Conservation (phyloP, 1,140 invertebrate genomes). For the Babylonia areolata region DNA sequence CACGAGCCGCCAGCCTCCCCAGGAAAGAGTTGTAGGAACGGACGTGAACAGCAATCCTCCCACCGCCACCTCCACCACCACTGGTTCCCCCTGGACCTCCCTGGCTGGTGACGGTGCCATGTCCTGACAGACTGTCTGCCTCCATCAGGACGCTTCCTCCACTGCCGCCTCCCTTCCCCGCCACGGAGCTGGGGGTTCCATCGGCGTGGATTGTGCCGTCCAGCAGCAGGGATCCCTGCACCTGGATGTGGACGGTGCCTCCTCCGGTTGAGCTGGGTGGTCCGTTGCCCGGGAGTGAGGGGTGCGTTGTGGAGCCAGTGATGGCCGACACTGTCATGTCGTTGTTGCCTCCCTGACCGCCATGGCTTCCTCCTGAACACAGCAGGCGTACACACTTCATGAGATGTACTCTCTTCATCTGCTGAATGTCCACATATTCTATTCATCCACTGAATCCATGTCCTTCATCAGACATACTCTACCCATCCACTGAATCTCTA, state of each 20-base stretch:
- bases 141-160: conserved; percentile 60
- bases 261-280: conserved; percentile 50
- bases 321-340: conserved; percentile 26
- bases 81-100: conserved; percentile 44
- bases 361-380: conserved; percentile 57
- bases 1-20: conserved; percentile 47
- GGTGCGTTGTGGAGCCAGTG: conserved; percentile 54
- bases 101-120: conserved; percentile 57
- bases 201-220: conserved; percentile 55
- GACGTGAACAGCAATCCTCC: conserved; percentile 54
- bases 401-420: too few species aligned
- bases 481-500: too few species aligned
- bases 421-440: too few species aligned
- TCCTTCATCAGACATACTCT: too few species aligned
- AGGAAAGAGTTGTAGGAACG: conserved; percentile 50
- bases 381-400: too few species aligned
- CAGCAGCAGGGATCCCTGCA: conserved; percentile 40
- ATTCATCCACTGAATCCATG: too few species aligned
- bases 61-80: conserved; percentile 59
- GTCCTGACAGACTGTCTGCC: conserved; percentile 53
- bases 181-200: conserved; percentile 38
- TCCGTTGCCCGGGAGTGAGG: conserved; percentile 56
- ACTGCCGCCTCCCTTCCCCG: conserved; percentile 44
- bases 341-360: conserved; percentile 55
- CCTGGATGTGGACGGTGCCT: conserved; percentile 52